These are phyloP conservation scores for Scaptomyza tumidula DNA, from an alignment of 2,888 invertebrate genomes.

Conservation along the genomic window DNA sequence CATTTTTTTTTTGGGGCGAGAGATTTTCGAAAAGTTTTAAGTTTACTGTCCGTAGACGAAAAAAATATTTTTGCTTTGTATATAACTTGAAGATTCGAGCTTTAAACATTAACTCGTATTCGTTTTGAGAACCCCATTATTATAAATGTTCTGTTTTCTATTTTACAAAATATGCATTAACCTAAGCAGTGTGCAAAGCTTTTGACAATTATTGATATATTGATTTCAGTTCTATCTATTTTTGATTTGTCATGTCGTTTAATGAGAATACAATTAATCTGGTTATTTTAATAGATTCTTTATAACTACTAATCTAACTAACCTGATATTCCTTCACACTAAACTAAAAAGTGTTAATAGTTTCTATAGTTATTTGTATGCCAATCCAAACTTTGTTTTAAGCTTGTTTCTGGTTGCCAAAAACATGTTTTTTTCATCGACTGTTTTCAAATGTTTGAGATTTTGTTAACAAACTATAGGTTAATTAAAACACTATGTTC, in stretches of 20 bases:
- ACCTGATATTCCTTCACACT: not conserved
- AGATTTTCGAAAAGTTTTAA: not conserved
- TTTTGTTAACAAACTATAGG: not conserved
- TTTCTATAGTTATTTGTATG: not conserved
- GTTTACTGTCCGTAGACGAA: no score
- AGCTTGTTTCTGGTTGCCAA: not conserved
- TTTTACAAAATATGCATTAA: not conserved
- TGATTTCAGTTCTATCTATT: not conserved
- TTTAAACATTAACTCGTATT: not conserved
- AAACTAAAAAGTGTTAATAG: not conserved
- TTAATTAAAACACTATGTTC: not conserved
- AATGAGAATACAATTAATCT: not conserved
- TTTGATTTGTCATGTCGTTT: not conserved
- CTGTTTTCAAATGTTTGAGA: not conserved
- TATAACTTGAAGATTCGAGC: no score
- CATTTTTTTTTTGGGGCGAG: conserved; percentile 2
- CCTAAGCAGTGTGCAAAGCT: not conserved
- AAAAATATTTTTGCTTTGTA: no score
- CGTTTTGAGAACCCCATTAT: not conserved
- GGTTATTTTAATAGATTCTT: not conserved
- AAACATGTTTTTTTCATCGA: not conserved
- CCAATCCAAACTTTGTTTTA: not conserved
- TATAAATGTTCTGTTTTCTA: not conserved
- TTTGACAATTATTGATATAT: not conserved
- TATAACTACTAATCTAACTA: not conserved